Percentiles rank a stretch among this genome's conserved stretches.
Evolutionary conservation across 2,797 vertebrate genomes (phyloP).

Genomic region (Epinephelus awoara): DNA sequence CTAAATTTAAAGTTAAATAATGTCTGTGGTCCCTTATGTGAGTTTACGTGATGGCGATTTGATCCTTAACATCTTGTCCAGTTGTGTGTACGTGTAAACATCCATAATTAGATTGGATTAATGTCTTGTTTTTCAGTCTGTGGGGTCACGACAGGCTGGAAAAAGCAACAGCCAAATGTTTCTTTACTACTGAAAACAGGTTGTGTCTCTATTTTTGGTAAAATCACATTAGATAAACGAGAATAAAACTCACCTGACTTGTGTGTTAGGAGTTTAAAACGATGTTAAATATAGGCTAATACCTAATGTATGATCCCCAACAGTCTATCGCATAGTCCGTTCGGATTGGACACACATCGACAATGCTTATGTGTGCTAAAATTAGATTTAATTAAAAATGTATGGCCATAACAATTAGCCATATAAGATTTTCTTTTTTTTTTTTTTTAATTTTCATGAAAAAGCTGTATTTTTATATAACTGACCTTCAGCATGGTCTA

Average conservation of each 20-base stretch:
- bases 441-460: no score
- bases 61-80: constrained; percentile 1
- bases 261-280: background rate
- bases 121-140: constrained; percentile 41
- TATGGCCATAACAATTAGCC: background rate
- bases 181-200: constrained; percentile 15
- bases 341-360: background rate
- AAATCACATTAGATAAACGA: background rate
- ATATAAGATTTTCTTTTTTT: no score
- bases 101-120: constrained; percentile 22
- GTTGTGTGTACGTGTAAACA: constrained; percentile 7
- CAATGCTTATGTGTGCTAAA: background rate
- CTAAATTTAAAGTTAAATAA: background rate
- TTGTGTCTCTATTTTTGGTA: background rate
- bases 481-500: background rate
- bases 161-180: constrained; percentile 12
- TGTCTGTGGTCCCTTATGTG: background rate
- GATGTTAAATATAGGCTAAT: no score
- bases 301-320: background rate
- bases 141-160: constrained; percentile 19
- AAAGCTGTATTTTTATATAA: background rate
- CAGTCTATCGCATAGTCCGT: background rate
- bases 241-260: background rate
- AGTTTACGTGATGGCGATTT: constrained; percentile 4
- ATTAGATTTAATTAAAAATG: background rate